Base-by-base conservation (phyloP, 1,140 invertebrate species). In the Phymastichus coffea region DNA sequence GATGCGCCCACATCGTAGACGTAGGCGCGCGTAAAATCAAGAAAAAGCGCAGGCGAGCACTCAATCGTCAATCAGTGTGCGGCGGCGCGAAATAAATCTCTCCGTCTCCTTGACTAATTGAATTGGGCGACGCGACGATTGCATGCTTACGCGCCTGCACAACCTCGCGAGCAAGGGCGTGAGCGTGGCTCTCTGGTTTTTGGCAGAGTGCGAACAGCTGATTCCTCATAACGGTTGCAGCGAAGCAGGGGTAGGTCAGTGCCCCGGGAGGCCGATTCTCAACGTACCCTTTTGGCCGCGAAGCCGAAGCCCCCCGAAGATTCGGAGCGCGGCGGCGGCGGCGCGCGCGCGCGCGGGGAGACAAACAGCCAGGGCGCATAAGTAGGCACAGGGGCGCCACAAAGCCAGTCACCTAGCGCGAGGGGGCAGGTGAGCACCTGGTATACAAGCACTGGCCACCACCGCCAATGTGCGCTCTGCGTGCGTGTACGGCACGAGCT, bases 361-460 rank as follows among this genome's bases (percentile, higher is more conserved):
- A 20, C 19, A 6, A 30, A 7, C 12, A n/a, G 14, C 7, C 35
- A 14, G 9, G 17, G 9, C 46, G 7, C 22, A 20, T 41, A 41
- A 8, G 14, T 20, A 17, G 4, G 8, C 44, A 3, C 3, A 10
- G 52, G 47, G 57, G 57, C 57, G 52, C 51, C 57, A 54, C 40
- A 33, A 59, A 60, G 57, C 19, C 62, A 57, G 54, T 57, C 61
- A 56, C 55, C 57, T 56, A 46, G 23, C 51, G 44, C 52, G 37
- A 49, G 63, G 61, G 57, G 70, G 73, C 73, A 75, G 73, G 71
- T 75, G 71, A 70, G 66, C 73, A 72, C 73, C 71, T 75, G 70
- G 70, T 68, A 30, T 28, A 17, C 26, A 17, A 14, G n/a, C 19
- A 17, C 6, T 15, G 12, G 46, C 43, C n/a, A 23, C 41, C 22